Percentiles rank a stretch among this genome's conserved stretches.
Evolutionary conservation across 2,888 invertebrate genomes (phyloP).

Genomic region (Mycogona germanica): DNA sequence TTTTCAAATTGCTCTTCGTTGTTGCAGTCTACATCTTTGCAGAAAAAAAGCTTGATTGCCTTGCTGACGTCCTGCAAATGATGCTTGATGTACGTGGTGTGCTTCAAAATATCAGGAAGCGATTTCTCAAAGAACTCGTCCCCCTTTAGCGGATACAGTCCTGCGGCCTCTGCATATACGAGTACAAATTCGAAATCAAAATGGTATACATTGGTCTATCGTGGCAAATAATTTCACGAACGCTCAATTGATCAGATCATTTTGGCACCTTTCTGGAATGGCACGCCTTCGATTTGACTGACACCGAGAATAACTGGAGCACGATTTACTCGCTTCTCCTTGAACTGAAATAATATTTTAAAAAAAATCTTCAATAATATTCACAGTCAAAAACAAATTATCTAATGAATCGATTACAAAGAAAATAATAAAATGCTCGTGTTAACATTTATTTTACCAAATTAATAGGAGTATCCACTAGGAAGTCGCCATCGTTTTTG

Average conservation of each 20-base stretch:
- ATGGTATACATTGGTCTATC: neutral
- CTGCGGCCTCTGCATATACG: neutral
- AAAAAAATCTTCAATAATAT: too few relatives aligned
- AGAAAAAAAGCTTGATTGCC: conserved; percentile 6
- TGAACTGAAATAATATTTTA: too few relatives aligned
- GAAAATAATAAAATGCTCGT: too few relatives aligned
- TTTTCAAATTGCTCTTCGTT: conserved; percentile 6
- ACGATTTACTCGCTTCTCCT: conserved; percentile 2
- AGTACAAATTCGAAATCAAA: neutral
- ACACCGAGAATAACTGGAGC: conserved; percentile 15
- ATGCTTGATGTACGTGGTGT: conserved; percentile 1
- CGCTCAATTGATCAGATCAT: neutral
- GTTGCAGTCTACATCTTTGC: neutral
- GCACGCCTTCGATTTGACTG: conserved; percentile 3
- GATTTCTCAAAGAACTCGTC: conserved; percentile 6
- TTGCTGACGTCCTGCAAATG: conserved; percentile 1
- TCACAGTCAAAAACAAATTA: too few relatives aligned
- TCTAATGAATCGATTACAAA: too few relatives aligned
- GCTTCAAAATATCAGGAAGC: conserved; percentile 8
- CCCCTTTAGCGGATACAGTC: neutral
- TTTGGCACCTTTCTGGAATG: conserved; percentile 3
- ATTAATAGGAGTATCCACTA: conserved; percentile 12
- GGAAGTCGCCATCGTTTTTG: conserved; percentile 11
- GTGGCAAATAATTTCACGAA: neutral
- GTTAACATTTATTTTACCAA: too few relatives aligned